Evolutionary conservation across 2,797 vertebrate genomes (phyloP).

Genomic region (Hippopotamyrus pictus): DNA sequence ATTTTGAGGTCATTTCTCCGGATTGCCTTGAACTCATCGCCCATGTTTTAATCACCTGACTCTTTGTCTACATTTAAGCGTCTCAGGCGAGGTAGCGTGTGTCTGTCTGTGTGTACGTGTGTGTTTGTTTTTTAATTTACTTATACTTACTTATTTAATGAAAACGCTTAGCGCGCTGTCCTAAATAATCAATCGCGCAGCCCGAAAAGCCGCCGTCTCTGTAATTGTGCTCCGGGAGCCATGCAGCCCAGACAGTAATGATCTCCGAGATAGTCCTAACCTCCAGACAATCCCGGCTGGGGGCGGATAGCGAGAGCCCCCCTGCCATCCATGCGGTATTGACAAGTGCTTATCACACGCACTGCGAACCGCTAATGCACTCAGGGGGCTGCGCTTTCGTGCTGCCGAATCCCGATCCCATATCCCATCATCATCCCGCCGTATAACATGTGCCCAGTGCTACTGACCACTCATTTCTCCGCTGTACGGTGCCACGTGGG

Average conservation of each 20-base stretch:
- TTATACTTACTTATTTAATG: neutral
- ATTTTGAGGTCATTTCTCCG: neutral
- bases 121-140: neutral
- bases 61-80: neutral
- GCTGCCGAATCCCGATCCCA: neutral
- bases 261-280: conserved; percentile 5
- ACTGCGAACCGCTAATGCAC: neutral
- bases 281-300: conserved; percentile 8
- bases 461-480: neutral
- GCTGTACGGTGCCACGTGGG: neutral
- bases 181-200: neutral
- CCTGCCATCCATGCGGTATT: conserved; percentile 46
- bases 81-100: neutral
- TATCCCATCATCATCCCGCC: neutral
- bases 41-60: neutral
- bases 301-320: conserved; percentile 41
- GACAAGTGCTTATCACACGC: conserved; percentile 25
- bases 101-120: neutral
- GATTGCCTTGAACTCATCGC: neutral
- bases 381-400: neutral
- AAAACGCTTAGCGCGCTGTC: neutral
- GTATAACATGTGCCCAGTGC: neutral
- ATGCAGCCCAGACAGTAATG: neutral
- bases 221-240: neutral
- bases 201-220: neutral